Conservation (phyloP, 2,888 invertebrate genomes). For the Slavum lentiscoides region DNA sequence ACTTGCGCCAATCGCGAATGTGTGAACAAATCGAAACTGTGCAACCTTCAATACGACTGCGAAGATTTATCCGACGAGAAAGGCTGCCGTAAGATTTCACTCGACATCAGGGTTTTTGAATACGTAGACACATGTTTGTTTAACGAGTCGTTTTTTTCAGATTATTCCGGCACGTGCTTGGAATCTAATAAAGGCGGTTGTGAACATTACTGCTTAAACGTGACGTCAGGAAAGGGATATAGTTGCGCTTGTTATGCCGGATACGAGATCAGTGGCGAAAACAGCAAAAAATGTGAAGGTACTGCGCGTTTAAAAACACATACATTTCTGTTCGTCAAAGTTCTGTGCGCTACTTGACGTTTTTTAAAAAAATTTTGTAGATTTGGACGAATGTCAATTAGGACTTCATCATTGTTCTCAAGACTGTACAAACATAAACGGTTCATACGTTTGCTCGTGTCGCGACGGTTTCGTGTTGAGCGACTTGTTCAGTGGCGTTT, state of each 20-base stretch:
- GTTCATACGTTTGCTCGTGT: slow-evolving; percentile 85
- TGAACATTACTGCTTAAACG: slow-evolving; percentile 86
- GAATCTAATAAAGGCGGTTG: slow-evolving; percentile 74
- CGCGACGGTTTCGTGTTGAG: slow-evolving; percentile 77
- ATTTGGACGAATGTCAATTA: slow-evolving; percentile 85
- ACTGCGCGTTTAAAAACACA: not conserved
- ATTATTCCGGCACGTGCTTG: slow-evolving; percentile 61
- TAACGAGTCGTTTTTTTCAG: slow-evolving; percentile 56
- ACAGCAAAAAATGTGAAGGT: slow-evolving; percentile 77
- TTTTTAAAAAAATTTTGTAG: slow-evolving; percentile 60
- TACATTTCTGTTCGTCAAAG: no score
- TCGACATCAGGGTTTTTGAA: not conserved
- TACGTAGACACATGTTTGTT: no score
- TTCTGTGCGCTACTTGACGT: no score
- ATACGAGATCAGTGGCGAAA: slow-evolving; percentile 77
- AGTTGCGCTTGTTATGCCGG: slow-evolving; percentile 89
- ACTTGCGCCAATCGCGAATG: slow-evolving; percentile 88
- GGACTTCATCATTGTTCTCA: slow-evolving; percentile 91
- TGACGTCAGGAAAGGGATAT: slow-evolving; percentile 79
- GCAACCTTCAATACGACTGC: slow-evolving; percentile 89
- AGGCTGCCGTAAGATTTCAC: slow-evolving; percentile 74
- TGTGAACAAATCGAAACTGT: slow-evolving; percentile 75
- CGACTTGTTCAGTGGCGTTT: slow-evolving; percentile 80
- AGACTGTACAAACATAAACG: slow-evolving; percentile 88
- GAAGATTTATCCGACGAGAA: slow-evolving; percentile 87